Base-by-base conservation (phyloP, 1,140 invertebrate species). In the Drosophila parvula region DNA sequence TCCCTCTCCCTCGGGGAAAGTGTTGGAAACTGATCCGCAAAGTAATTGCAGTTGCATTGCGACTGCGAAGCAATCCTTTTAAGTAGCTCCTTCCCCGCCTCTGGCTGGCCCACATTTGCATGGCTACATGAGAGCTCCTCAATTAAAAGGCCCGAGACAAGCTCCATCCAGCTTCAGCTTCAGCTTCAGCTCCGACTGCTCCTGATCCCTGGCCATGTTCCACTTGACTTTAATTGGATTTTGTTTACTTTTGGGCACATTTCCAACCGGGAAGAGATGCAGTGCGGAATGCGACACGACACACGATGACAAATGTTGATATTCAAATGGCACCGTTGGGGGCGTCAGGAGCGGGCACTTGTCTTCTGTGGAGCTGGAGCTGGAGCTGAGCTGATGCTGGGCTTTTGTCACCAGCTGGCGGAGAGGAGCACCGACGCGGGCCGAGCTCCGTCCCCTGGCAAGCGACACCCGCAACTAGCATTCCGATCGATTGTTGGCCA, bases 251-350 rank as follows among this genome's bases (percentile, higher is more conserved):
- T 86, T 86, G 78, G 79, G 63, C 83, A 86, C 78, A 79, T 81
- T 85, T 86, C 56, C 70, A 55, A 48, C 47, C 67, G 59, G 68
- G 64, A 63, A 70, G 65, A 67, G 67, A 67, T 71, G 58, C 76
- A 57, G 60, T 58, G 78, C 62, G 82, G 79, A 77, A 88, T 86
- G 79, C 75, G 57, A 76, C 82, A 88, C 82, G 82, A 82, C 82
- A 88, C 82, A 88, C 83, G 82, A 86, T 86, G 82, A 86, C 82
- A 86, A 86, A 86, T 86, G 82, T 86, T 86, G 82, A 86, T 86
- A 86, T 86, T 86, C 83, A 86, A 86, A 86, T 86, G 82, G 74
- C 83, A 77, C 79, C 76, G 71, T 82, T 76, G 82, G 70, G 75
- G 83, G 71, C 59, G 70, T 74, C 44, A 47, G 57, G 60, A 61